These are phyloP conservation scores for Serripes groenlandicus DNA, from an alignment of 2,888 invertebrate genomes.

Conservation along the genomic window DNA sequence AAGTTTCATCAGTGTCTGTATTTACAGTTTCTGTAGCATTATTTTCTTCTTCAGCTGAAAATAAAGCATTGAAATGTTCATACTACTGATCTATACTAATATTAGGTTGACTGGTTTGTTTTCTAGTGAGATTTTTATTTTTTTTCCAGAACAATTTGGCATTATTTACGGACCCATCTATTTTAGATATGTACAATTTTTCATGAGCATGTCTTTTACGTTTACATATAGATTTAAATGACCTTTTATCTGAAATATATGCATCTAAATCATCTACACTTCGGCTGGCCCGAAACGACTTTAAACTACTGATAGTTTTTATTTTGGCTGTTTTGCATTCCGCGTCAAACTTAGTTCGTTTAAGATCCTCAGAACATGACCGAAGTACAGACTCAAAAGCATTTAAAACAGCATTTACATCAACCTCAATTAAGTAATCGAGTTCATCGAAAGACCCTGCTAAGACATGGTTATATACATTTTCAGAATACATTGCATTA, in stretches of 20 bases:
- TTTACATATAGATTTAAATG: neutral
- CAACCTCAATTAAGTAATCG: too few species aligned
- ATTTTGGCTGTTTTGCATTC: slow-evolving; percentile 1
- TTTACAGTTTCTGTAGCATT: neutral
- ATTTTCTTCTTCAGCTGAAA: neutral
- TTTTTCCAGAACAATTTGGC: slow-evolving; percentile 6
- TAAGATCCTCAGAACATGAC: neutral
- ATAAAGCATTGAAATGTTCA: neutral
- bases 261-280: neutral
- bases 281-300: neutral
- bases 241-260: neutral
- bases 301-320: neutral
- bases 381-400: neutral
- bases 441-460: too few species aligned
- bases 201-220: neutral
- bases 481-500: too few species aligned
- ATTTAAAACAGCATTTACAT: neutral
- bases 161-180: neutral
- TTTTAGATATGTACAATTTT: too few species aligned
- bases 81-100: neutral
- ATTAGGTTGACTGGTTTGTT: neutral
- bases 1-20: neutral
- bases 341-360: neutral
- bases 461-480: too few species aligned
- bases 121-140: neutral